These are phyloP conservation scores for Burhinus bistriatus DNA, from an alignment of 2,113 vertebrate species.

Conservation along the genomic window DNA sequence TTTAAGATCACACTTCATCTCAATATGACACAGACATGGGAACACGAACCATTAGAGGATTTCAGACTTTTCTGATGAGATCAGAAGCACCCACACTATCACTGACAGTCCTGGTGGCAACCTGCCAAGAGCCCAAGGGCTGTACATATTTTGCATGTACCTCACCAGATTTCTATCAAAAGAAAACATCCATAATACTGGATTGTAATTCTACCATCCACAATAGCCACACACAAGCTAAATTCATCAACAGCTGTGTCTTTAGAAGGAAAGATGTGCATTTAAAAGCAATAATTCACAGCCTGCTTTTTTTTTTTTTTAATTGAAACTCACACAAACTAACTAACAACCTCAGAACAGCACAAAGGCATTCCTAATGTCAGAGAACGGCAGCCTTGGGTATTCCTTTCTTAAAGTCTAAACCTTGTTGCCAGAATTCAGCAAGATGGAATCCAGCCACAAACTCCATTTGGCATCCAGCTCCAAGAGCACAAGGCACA, in stretches of 20 bases:
- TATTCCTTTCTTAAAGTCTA: background rate
- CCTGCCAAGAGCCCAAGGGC: constrained; percentile 22
- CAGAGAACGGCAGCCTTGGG: background rate
- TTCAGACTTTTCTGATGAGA: background rate
- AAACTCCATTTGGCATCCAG: background rate
- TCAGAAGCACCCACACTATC: background rate
- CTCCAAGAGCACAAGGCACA: background rate
- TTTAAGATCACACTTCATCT: background rate
- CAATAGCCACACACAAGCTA: constrained; percentile 34
- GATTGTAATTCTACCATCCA: constrained; percentile 43
- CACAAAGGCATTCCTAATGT: background rate
- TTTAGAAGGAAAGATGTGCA: background rate
- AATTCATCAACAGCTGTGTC: constrained; percentile 20
- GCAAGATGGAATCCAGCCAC: background rate
- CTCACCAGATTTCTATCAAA: constrained; percentile 41
- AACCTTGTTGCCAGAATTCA: background rate
- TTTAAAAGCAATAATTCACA: constrained; percentile 54
- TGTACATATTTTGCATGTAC: constrained; percentile 27
- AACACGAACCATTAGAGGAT: background rate
- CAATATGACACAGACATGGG: background rate
- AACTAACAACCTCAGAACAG: background rate
- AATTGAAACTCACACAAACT: background rate
- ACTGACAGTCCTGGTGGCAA: background rate
- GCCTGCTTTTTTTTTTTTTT: background rate
- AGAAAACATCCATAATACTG: constrained; percentile 41